phyloP scores from a whole-genome alignment of 1,140 invertebrate genomes.

The Eumaeus atala region DNA sequence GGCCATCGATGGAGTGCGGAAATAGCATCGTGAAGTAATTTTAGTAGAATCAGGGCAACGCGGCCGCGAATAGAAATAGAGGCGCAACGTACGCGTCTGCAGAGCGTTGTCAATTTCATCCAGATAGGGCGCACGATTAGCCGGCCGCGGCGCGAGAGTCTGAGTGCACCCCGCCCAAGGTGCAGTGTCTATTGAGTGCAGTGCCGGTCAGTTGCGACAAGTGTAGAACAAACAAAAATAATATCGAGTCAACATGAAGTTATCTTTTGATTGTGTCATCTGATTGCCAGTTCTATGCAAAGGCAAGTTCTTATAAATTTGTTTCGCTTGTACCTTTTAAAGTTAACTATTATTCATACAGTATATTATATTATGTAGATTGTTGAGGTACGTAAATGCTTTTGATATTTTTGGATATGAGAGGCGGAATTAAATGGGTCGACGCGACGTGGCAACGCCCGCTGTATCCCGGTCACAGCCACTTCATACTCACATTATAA shows the following conservation, averaged over 20 bases:
- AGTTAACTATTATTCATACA: no score
- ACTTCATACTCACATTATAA: constrained; percentile 33
- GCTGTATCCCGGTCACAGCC: constrained; percentile 64
- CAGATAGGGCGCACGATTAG: constrained; percentile 64
- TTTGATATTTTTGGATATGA: constrained; percentile 70
- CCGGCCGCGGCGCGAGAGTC: constrained; percentile 25
- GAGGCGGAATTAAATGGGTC: constrained; percentile 62
- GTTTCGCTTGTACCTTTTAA: no score
- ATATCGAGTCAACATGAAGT: no score
- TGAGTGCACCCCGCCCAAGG: background rate
- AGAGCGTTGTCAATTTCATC: constrained; percentile 63
- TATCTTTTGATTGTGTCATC: no score
- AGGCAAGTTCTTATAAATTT: background rate
- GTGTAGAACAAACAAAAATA: background rate
- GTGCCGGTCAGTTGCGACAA: constrained; percentile 15
- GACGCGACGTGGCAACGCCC: constrained; percentile 58
- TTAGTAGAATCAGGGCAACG: constrained; percentile 72
- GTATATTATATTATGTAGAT: constrained; percentile 6
- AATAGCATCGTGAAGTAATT: constrained; percentile 69
- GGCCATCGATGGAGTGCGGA: constrained; percentile 60
- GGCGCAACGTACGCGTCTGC: constrained; percentile 57
- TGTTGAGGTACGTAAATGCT: constrained; percentile 37
- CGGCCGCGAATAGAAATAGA: constrained; percentile 68
- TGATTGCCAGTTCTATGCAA: background rate
- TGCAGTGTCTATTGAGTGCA: constrained; percentile 32